Percentiles rank a stretch among this genome's conserved stretches.
These are phyloP conservation scores for Diplodus sargus DNA, from an alignment of 2,797 vertebrate genomes.

Conservation along the genomic window DNA sequence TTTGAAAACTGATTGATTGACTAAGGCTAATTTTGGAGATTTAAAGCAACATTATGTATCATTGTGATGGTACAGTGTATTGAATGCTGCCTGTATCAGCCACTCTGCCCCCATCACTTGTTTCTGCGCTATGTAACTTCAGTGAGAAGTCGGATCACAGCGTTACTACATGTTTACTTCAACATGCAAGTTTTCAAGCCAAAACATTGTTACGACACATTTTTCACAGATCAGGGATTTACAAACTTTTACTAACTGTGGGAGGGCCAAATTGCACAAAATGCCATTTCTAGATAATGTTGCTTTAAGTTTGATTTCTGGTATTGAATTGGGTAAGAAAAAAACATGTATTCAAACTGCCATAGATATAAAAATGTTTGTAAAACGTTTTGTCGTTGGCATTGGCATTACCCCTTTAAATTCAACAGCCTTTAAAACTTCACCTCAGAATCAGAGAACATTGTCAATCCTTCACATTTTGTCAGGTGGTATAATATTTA, in stretches of 20 bases:
- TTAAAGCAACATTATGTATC: background rate
- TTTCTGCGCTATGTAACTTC: no score
- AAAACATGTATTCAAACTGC: background rate
- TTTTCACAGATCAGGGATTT: no score
- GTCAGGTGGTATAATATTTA: background rate
- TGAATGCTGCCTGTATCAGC: no score
- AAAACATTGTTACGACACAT: no score
- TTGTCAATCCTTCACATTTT: constrained; percentile 3
- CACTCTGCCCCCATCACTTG: no score
- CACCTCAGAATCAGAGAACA: constrained; percentile 6
- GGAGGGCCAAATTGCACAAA: no score
- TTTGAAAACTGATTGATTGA: background rate
- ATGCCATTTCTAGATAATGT: no score
- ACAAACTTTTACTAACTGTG: no score
- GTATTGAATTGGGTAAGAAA: background rate
- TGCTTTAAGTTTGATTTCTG: background rate
- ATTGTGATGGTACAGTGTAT: no score
- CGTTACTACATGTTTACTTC: no score
- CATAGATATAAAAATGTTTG: background rate
- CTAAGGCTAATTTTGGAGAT: background rate
- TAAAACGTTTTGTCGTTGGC: background rate
- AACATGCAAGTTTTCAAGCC: no score
- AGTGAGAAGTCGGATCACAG: no score
- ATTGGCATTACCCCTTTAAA: constrained; percentile 3
- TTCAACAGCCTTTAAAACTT: background rate